Evolutionary conservation across 2,888 invertebrate genomes (phyloP).

Genomic region (Apeira syringaria): DNA sequence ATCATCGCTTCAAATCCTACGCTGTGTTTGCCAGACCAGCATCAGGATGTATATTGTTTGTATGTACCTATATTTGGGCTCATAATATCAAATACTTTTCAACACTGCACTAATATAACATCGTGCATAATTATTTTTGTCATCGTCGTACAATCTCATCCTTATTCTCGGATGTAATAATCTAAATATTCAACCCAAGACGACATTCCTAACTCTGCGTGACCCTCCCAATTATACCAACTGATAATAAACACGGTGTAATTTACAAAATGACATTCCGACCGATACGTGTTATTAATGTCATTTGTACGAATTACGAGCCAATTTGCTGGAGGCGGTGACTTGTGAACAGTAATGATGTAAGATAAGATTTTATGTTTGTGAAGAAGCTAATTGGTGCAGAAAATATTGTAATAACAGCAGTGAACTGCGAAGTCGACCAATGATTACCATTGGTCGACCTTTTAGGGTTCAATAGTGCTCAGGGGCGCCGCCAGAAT

Average conservation of each 20-base stretch:
- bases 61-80: too few relatives aligned
- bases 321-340: constrained; percentile 50
- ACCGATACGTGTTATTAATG: constrained; percentile 64
- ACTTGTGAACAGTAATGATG: constrained; percentile 36
- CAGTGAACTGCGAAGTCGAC: too few relatives aligned
- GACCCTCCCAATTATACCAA: constrained; percentile 58
- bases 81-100: not conserved
- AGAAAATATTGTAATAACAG: constrained; percentile 20
- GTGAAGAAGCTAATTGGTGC: constrained; percentile 26
- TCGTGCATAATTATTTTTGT: not conserved
- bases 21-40: too few relatives aligned
- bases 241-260: constrained; percentile 47
- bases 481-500: too few relatives aligned
- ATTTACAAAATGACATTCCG: constrained; percentile 74
- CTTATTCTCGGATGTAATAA: constrained; percentile 10
- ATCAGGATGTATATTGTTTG: too few relatives aligned
- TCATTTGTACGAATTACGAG: constrained; percentile 65
- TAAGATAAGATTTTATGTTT: constrained; percentile 1
- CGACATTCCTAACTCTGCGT: constrained; percentile 62
- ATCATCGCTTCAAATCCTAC: too few relatives aligned
- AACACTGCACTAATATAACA: not conserved
- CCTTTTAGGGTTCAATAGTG: too few relatives aligned
- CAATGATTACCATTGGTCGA: not conserved
- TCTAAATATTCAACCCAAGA: constrained; percentile 14
- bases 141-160: not conserved